These are phyloP conservation scores for Lasioglossum villosulum DNA, from an alignment of 2,888 invertebrate species.

Conservation along the genomic window DNA sequence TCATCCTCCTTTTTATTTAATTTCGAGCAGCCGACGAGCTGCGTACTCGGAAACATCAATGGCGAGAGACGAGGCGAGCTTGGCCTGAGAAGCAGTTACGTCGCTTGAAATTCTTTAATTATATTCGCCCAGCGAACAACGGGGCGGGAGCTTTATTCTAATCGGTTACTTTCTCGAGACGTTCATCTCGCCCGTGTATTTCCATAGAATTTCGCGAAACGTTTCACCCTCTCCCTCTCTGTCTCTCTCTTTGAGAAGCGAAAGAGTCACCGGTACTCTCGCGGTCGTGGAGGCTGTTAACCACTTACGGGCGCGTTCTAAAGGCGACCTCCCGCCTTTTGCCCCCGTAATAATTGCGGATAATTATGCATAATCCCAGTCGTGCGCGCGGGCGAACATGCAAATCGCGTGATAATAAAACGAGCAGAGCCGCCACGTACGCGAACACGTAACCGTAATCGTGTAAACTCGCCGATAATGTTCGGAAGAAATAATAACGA, in stretches of 20 bases:
- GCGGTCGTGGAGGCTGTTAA: slow-evolving; percentile 30
- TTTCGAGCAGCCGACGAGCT: not conserved
- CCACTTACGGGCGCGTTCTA: slow-evolving; percentile 12
- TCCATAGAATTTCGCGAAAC: slow-evolving; percentile 28
- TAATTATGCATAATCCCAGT: slow-evolving; percentile 50
- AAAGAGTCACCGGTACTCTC: slow-evolving; percentile 14
- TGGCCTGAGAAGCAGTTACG: not conserved
- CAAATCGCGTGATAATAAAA: slow-evolving; percentile 45
- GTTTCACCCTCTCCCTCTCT: not conserved
- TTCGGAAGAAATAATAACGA: slow-evolving; percentile 15
- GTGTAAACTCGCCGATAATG: slow-evolving; percentile 2
- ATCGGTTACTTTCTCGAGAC: slow-evolving; percentile 27
- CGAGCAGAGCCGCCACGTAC: not conserved
- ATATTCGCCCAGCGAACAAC: slow-evolving; percentile 8
- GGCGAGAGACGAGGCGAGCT: not conserved
- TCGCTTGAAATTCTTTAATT: slow-evolving; percentile 2
- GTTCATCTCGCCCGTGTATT: slow-evolving; percentile 8
- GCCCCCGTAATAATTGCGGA: slow-evolving; percentile 27
- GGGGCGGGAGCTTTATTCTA: slow-evolving; percentile 14
- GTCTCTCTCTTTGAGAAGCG: not conserved
- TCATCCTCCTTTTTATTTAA: not conserved
- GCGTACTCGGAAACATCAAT: not conserved
- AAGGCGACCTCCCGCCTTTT: slow-evolving; percentile 10
- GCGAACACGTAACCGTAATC: slow-evolving; percentile 17
- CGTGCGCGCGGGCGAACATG: slow-evolving; percentile 10